Percentiles rank a stretch among this genome's conserved stretches.
These are phyloP conservation scores for Sogatella furcifera DNA, from an alignment of 1,140 invertebrate species.

Conservation along the genomic window DNA sequence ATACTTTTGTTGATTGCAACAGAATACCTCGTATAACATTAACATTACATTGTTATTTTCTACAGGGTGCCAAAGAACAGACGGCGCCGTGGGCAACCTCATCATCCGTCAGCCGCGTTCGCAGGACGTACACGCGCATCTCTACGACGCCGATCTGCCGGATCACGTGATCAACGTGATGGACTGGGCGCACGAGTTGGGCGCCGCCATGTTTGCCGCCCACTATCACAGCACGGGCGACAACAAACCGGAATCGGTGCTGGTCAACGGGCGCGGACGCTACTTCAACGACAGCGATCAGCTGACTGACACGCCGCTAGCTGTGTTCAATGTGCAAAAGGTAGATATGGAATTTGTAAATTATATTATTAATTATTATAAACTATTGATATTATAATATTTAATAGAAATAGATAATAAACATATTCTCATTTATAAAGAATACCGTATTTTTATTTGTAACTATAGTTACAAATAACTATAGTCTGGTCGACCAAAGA, in stretches of 20 bases:
- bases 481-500: no score
- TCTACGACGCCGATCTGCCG: constrained; percentile 59
- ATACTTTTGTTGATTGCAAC: no score
- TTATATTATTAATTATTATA: no score
- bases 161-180: constrained; percentile 60
- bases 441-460: no score
- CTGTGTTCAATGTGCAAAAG: constrained; percentile 46
- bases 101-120: constrained; percentile 50
- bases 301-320: constrained; percentile 38
- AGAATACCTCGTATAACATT: no score
- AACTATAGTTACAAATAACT: no score
- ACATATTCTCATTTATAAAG: no score
- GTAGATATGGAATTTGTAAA: constrained; percentile 27
- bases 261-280: constrained; percentile 67
- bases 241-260: constrained; percentile 63
- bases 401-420: no score
- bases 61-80: constrained; percentile 63
- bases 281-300: constrained; percentile 32
- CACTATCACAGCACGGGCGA: constrained; percentile 68
- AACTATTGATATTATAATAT: no score
- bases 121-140: constrained; percentile 41
- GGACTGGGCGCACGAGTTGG: constrained; percentile 67
- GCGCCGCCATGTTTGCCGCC: constrained; percentile 55
- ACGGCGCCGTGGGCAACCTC: constrained; percentile 67
- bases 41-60: no score